Evolutionary conservation across 2,888 invertebrate genomes (phyloP), one percentile per base, ranked within the genome.

Genomic region (Lasioglossum figueresi): DNA sequence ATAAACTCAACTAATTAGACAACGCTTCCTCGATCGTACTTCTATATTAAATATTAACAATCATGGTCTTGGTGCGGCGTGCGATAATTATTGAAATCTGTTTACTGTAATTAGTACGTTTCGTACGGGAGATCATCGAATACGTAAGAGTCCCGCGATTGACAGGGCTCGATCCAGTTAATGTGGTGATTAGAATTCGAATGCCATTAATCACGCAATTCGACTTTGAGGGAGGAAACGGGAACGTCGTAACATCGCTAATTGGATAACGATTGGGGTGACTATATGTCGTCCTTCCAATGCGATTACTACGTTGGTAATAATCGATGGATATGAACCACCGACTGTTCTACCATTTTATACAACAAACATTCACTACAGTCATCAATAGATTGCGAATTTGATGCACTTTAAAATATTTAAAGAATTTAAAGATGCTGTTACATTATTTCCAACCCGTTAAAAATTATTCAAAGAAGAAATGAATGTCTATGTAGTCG

Each of bases 181-280:
- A n/a, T 40, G 23, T 10, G 23, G n/a, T 70, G 14, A 70, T 40
- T 40, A 40, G 40, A 70, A n/a, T 40, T n/a, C 70, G n/a, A 70
- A n/a, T 70, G 23, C n/a, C 23, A 70, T 70, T 70, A 70, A 70
- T 70, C n/a, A 40, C 70, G 40, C 4, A 5, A 40, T 70, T 70
- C n/a, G 23, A 70, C 12, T 70, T 70, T 40, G 40, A n/a, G 12
- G 12, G 70, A n/a, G 40, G 40, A 40, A 40, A 40, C 40, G 23
- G 34, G 31, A n/a, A 37, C 40, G 12, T 68, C 68, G n/a, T 70
- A 40, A n/a, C 23, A 40, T 70, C 40, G 68, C 34, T 70, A 40
- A 70, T 70, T 40, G 70, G 70, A 70, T 70, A 70, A n/a, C n/a
- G 70, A 70, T 14, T 40, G 23, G 19, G 23, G 23, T 37, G 68